Percentiles rank a stretch among this genome's conserved stretches.
phyloP scores from a whole-genome alignment of 2,888 invertebrate species.

The Villa cingulata region DNA sequence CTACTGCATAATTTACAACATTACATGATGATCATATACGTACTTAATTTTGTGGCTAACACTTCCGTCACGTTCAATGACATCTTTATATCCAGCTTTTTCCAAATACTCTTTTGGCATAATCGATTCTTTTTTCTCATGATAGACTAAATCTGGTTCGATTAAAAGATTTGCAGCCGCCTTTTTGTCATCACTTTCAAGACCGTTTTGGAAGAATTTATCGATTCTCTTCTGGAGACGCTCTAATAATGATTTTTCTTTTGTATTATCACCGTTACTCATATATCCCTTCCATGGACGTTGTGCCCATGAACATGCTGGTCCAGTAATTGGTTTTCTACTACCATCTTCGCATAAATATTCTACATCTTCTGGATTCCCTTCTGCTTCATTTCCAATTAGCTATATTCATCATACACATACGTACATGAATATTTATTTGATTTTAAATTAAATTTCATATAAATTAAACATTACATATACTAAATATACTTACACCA shows the following conservation, averaged over 20 bases:
- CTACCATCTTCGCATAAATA: constrained; percentile 70
- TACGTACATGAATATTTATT: too few species aligned
- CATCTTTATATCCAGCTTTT: constrained; percentile 53
- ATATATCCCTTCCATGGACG: constrained; percentile 73
- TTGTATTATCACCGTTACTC: constrained; percentile 45
- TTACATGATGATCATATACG: too few species aligned
- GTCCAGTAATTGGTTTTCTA: constrained; percentile 49
- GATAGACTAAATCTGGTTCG: constrained; percentile 41
- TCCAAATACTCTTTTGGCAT: constrained; percentile 46
- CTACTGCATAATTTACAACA: too few species aligned
- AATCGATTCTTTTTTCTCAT: constrained; percentile 37
- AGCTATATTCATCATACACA: too few species aligned
- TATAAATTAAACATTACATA: background rate
- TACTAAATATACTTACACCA: constrained; percentile 40
- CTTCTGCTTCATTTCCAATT: constrained; percentile 46
- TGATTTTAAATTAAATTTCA: too few species aligned
- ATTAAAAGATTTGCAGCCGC: constrained; percentile 42
- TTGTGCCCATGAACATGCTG: constrained; percentile 68
- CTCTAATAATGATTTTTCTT: constrained; percentile 23
- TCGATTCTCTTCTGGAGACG: constrained; percentile 30
- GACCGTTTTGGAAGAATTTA: constrained; percentile 30
- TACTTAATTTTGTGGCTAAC: constrained; percentile 46
- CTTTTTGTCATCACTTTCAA: constrained; percentile 27
- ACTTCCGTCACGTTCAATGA: constrained; percentile 59
- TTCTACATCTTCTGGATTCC: constrained; percentile 51